Evolutionary conservation across 2,797 vertebrate genomes (phyloP), one percentile per base, ranked within the genome.

Genomic region (Eospalax fontanierii): DNA sequence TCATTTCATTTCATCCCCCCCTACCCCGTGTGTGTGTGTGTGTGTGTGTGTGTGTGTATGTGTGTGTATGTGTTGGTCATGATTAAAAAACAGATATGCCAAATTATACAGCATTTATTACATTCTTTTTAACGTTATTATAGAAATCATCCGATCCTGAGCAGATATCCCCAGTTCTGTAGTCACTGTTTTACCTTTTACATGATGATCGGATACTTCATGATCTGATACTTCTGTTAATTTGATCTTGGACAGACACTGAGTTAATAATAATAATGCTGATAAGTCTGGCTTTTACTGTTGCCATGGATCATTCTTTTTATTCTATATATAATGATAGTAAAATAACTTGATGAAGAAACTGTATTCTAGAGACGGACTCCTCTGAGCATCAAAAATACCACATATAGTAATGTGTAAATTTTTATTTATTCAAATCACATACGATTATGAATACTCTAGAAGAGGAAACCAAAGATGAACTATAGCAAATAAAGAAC

Each of bases 161-260:
- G 97, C 93, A 96, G 95, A 95, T 61, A 81, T 85, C 73, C 93
- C 43, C 87, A 94, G 78, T 87, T 94, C 94, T 85, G 82, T 88
- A 40, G 92, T 92, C 88, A 87, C 85, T 97, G 81, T 33, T 24
- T 97, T 94, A 97, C 97, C 94, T 97, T 98, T 98, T 98, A 96
- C 96, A 90, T 95, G 97, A 98, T 97, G 98, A 96, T 98, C 98
- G 98, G 95, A 88, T 96, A 96, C n/a, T n/a, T n/a, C n/a, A 98
- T 97, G 98, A 96, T 98, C 98, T 98, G 95, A 88, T 96, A 96
- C 92, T 99, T 98, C 98, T 98, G 97, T 99, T 98, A 95, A 97
- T 98, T 98, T 97, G 98, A 99, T 98, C 98, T 98, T 96, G 98
- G 97, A 98, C 96, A 90, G 76, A 96, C 95, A 28, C 61, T 46